These are phyloP conservation scores for Drosophila leonis DNA, from an alignment of 2,888 invertebrate species.

Conservation along the genomic window DNA sequence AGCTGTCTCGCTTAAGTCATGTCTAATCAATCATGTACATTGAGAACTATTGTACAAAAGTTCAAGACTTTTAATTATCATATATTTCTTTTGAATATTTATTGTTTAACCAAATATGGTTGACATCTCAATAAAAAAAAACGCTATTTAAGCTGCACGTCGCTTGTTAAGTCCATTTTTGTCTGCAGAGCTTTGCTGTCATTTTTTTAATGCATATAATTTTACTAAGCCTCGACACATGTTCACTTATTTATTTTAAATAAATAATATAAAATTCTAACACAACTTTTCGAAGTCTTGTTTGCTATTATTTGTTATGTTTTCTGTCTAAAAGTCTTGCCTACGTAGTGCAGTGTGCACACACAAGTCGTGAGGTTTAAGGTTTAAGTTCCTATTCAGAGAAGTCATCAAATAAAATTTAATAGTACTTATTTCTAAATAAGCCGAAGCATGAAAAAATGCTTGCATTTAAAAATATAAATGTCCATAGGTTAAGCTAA, in stretches of 20 bases:
- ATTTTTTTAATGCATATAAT: background rate
- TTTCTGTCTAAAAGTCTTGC: background rate
- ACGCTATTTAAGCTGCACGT: no score
- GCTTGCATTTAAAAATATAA: background rate
- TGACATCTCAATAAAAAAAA: background rate
- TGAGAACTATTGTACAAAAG: background rate
- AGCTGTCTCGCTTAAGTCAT: background rate
- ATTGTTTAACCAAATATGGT: background rate
- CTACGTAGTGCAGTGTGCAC: background rate
- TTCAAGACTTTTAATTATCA: no score
- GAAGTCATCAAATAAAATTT: background rate
- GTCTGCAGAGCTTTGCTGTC: background rate
- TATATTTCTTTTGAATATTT: background rate
- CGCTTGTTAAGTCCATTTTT: background rate
- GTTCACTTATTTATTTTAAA: background rate
- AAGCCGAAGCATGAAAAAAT: background rate
- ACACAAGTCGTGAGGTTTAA: background rate
- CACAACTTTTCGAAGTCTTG: background rate
- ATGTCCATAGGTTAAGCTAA: no score
- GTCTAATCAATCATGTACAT: no score
- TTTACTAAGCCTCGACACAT: background rate
- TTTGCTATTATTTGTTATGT: background rate
- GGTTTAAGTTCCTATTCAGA: background rate
- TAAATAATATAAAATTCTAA: background rate
- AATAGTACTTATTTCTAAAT: background rate